A percentile compares a stretch with the other conserved stretches of the same genome.
Evolutionary conservation across 2,888 invertebrate genomes (phyloP).

Genomic region (Teleiodes luculella): DNA sequence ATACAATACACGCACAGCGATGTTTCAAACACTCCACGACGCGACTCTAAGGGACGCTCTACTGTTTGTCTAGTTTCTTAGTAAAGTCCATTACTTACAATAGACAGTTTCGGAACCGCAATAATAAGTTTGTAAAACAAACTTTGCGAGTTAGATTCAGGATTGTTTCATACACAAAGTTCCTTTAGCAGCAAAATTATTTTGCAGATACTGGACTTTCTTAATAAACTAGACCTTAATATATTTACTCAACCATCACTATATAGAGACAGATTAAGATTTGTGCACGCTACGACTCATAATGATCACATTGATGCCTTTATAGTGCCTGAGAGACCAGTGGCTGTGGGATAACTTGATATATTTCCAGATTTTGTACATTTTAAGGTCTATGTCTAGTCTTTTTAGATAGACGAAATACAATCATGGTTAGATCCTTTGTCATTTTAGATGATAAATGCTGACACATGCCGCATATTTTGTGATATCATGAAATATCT

Average conservation of each 20-base stretch:
- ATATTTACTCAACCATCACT: slow-evolving; percentile 49
- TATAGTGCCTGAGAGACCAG: slow-evolving; percentile 12
- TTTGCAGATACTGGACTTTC: not conserved
- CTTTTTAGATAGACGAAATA: no score
- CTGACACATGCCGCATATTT: no score
- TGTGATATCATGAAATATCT: no score
- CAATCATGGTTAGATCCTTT: no score
- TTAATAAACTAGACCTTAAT: not conserved
- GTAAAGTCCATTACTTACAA: no score
- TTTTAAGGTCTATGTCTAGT: no score
- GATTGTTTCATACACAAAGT: no score
- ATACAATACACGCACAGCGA: slow-evolving; percentile 65
- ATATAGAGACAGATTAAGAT: slow-evolving; percentile 60
- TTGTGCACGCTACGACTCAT: slow-evolving; percentile 74
- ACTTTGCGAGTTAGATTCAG: no score
- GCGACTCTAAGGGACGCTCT: slow-evolving; percentile 66
- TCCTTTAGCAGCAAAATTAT: not conserved
- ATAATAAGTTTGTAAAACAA: no score
- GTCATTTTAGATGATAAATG: no score
- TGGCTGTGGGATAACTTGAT: not conserved
- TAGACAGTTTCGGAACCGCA: no score
- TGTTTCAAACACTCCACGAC: slow-evolving; percentile 64
- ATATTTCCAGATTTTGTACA: no score
- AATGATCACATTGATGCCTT: slow-evolving; percentile 75
- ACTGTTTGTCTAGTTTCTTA: slow-evolving; percentile 30